Evolutionary conservation across 2,888 invertebrate species (phyloP).

Genomic region (Punctoribates punctum): DNA sequence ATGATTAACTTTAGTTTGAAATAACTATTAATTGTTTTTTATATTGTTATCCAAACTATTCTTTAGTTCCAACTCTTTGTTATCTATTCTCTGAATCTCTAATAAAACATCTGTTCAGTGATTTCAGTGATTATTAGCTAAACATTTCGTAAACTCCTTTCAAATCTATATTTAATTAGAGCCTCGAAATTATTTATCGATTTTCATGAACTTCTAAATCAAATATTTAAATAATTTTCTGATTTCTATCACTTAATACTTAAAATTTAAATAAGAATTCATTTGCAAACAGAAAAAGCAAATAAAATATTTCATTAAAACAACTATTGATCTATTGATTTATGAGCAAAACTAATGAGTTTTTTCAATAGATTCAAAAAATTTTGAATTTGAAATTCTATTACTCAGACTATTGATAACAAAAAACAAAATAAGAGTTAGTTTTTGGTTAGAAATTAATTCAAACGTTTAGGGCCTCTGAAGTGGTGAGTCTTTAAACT

Average conservation of each 20-base stretch:
- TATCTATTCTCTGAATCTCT: not conserved
- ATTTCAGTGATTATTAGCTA: not conserved
- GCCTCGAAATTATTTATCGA: not conserved
- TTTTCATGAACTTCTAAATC: not conserved
- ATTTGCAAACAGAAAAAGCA: too few species aligned
- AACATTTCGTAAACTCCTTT: not conserved
- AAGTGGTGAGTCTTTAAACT: too few species aligned
- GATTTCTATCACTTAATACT: not conserved
- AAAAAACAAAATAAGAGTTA: not conserved
- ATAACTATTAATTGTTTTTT: conserved; percentile 16
- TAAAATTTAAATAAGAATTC: too few species aligned
- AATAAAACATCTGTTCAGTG: conserved; percentile 6
- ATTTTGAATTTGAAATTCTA: too few species aligned
- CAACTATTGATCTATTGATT: conserved; percentile 9
- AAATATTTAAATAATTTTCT: not conserved
- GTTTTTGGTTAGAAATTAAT: not conserved
- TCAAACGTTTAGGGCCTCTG: too few species aligned
- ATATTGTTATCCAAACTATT: not conserved
- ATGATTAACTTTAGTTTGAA: not conserved
- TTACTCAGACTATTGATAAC: not conserved
- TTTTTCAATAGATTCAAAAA: too few species aligned
- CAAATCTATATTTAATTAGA: conserved; percentile 12
- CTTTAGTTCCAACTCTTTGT: not conserved
- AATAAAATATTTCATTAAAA: too few species aligned
- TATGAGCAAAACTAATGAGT: not conserved